A percentile compares a stretch with the other conserved stretches of the same genome.
These are phyloP conservation scores for Pygocentrus nattereri DNA, from an alignment of 2,797 vertebrate species.

Conservation along the genomic window DNA sequence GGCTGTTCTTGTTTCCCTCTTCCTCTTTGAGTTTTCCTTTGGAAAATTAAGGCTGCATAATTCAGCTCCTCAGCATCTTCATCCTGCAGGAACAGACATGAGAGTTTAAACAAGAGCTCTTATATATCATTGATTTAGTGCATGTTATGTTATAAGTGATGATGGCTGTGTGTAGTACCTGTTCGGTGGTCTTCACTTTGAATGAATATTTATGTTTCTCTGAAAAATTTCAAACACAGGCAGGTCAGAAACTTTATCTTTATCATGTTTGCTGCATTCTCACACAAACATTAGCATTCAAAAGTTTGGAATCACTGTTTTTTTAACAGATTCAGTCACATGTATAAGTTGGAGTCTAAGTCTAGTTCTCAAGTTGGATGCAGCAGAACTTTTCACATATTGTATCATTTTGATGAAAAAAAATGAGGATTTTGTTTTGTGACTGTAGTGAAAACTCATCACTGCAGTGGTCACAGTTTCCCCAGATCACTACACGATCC, in stretches of 20 bases:
- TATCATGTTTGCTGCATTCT: too few relatives aligned
- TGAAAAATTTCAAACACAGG: not conserved
- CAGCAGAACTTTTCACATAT: too few relatives aligned
- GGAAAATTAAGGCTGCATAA: slow-evolving; percentile 34
- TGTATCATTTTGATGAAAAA: too few relatives aligned
- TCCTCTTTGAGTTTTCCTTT: not conserved
- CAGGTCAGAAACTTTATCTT: too few relatives aligned
- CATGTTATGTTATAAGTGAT: not conserved
- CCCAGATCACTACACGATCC: slow-evolving; percentile 19
- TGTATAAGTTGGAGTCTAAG: too few relatives aligned
- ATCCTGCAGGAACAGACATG: not conserved
- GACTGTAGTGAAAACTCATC: not conserved
- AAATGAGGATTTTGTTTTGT: too few relatives aligned
- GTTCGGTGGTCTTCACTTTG: not conserved
- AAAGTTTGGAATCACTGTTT: too few relatives aligned
- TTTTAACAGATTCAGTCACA: too few relatives aligned
- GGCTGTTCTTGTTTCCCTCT: not conserved
- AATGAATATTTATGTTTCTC: not conserved
- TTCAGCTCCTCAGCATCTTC: not conserved
- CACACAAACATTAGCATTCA: too few relatives aligned
- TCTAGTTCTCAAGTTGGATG: too few relatives aligned
- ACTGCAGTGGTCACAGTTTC: not conserved
- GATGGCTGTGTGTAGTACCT: not conserved
- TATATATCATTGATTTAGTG: too few relatives aligned
- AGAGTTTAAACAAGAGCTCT: not conserved